Base-by-base conservation (phyloP, 2,888 invertebrate species). In the Acanthosoma haemorrhoidale region DNA sequence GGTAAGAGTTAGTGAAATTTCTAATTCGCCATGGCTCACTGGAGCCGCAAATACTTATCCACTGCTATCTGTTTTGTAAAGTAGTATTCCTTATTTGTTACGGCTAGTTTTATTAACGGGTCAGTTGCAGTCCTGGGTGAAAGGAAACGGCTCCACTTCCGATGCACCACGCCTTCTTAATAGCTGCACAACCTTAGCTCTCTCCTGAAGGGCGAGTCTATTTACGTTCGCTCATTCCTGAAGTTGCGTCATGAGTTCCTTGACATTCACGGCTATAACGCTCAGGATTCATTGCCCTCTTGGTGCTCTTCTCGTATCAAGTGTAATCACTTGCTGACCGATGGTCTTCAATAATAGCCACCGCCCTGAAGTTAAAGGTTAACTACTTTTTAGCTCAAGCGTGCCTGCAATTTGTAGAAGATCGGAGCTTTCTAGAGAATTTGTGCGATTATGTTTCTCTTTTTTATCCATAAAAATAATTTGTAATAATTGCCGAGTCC, bases 111-210 rank as follows among this genome's bases (percentile, higher is more conserved):
- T 25, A 51, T 51, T 51, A 51, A 51, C 29, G 25, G 51, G 25
- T n/a, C n/a, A n/a, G n/a, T n/a, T n/a, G n/a, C n/a, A n/a, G n/a
- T 4, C 21, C 25, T 6, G n/a, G n/a, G 51, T 51, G 51, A 51
- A 51, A 51, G 51, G 51, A 25, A 51, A 25, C 51, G n/a, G n/a
- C n/a, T 25, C 51, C 6, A 51, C 51, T 51, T 51, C 51, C 51
- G 51, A 51, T 51, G 51, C 51, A 51, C 51, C 51, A 51, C 51
- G 51, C 51, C 51, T 51, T 25, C n/a, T 6, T 51, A 25, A 51
- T 51, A 21, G n/a, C 51, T 51, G 25, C 51, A 51, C 18, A n/a
- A 5, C 25, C 25, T 25, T 25, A 51, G n/a, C 51, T 43, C 43
- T 43, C 51, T 51, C 51, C 51, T 2, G 2, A n/a, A 4, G 51